Percentiles rank a stretch among this genome's conserved stretches.
These are phyloP conservation scores for Morpho helenor DNA, from an alignment of 2,888 invertebrate genomes.

Conservation along the genomic window DNA sequence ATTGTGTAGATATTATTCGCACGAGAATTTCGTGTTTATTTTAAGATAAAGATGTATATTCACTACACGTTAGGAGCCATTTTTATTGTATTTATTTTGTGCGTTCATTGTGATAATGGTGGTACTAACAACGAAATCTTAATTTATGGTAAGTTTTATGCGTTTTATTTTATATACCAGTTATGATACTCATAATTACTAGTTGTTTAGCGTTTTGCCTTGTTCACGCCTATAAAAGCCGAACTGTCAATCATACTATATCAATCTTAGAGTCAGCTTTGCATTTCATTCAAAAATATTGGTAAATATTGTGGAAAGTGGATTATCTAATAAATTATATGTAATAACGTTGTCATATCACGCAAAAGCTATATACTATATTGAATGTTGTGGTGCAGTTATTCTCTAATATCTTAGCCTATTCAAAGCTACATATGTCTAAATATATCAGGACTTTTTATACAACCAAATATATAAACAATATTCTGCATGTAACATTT, in stretches of 20 bases:
- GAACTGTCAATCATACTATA: conserved; percentile 19
- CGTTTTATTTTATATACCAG: conserved; percentile 3
- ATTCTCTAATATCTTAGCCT: too few relatives aligned
- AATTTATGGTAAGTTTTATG: conserved; percentile 64
- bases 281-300: too few relatives aligned
- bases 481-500: too few relatives aligned
- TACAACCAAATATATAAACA: too few relatives aligned
- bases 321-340: too few relatives aligned
- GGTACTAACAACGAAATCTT: conserved; percentile 72
- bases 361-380: too few relatives aligned
- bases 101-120: conserved; percentile 76
- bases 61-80: conserved; percentile 74
- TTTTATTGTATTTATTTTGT: conserved; percentile 78
- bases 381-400: too few relatives aligned
- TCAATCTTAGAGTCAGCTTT: conserved; percentile 4
- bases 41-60: conserved; percentile 68
- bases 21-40: conserved; percentile 55
- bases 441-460: too few relatives aligned
- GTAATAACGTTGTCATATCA: too few relatives aligned
- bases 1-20: conserved; percentile 56
- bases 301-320: too few relatives aligned
- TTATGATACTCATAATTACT: not conserved
- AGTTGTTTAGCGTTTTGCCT: not conserved
- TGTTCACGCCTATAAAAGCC: conserved; percentile 22
- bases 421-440: too few relatives aligned